Conservation (phyloP, 2,888 invertebrate species). For the Eupithecia vulgata region DNA sequence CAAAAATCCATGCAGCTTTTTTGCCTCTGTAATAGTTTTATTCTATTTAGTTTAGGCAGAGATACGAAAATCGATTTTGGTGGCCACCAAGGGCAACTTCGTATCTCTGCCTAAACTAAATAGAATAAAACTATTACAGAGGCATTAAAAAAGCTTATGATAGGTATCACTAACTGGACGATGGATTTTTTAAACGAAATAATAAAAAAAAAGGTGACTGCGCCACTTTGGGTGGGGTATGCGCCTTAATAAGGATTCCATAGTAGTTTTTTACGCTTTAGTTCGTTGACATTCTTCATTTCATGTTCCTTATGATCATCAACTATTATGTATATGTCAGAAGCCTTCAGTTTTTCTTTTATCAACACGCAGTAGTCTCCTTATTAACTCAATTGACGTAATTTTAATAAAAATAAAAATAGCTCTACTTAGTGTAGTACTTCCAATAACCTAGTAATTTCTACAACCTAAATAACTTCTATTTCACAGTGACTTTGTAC, state of each 20-base stretch:
- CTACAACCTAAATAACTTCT: background rate
- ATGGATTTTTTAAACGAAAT: no score
- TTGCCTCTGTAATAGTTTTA: no score
- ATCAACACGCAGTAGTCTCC: background rate
- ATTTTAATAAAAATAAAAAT: slow-evolving; percentile 9
- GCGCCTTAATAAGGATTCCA: background rate
- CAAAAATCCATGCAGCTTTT: no score
- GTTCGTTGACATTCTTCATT: background rate
- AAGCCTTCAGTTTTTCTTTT: background rate
- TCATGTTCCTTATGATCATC: background rate
- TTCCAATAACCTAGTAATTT: background rate
- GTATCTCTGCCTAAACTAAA: no score
- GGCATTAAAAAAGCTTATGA: no score
- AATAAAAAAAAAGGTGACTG: no score
- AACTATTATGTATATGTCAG: background rate
- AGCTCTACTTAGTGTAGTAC: slow-evolving; percentile 15
- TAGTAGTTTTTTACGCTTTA: background rate
- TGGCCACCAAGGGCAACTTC: no score
- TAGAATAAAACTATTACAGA: no score
- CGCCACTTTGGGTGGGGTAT: no score
- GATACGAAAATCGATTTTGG: no score
- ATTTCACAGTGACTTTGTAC: slow-evolving; percentile 32
- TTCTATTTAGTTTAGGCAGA: no score
- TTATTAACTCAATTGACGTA: background rate
- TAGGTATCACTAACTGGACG: no score